These are phyloP conservation scores for Pseudomyrmex gracilis DNA, from an alignment of 1,140 invertebrate genomes.

Conservation along the genomic window DNA sequence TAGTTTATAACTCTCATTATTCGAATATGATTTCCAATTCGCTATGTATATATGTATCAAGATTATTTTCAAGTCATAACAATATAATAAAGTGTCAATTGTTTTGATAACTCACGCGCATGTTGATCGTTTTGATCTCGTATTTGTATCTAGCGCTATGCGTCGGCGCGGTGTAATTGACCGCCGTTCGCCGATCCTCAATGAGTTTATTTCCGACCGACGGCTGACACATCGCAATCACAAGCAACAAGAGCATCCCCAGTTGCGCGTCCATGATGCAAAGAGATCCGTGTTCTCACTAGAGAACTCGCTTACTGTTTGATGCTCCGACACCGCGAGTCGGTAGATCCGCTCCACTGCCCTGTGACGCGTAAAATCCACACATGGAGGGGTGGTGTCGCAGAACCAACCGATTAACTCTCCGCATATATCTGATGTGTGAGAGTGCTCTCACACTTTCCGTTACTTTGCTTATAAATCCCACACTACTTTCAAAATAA, in stretches of 20 bases:
- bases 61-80: no score
- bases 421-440: not conserved
- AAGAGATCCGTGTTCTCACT: not conserved
- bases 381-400: not conserved
- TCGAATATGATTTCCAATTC: no score
- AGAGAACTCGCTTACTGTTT: not conserved
- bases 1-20: no score
- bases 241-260: slow-evolving; percentile 5
- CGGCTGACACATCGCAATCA: slow-evolving; percentile 37
- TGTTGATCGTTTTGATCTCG: slow-evolving; percentile 72
- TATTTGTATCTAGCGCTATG: slow-evolving; percentile 69
- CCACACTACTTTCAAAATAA: no score
- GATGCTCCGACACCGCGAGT: not conserved
- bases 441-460: not conserved
- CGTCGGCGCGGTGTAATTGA: not conserved
- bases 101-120: slow-evolving; percentile 72
- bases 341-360: not conserved
- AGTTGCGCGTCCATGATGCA: not conserved
- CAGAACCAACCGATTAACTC: not conserved
- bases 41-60: no score
- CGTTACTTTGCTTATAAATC: no score
- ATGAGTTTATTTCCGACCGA: not conserved
- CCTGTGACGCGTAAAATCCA: not conserved
- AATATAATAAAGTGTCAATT: no score
- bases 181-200: not conserved